Base-by-base conservation (phyloP, 1,140 invertebrate genomes). In the Lasaia peninsularis region DNA sequence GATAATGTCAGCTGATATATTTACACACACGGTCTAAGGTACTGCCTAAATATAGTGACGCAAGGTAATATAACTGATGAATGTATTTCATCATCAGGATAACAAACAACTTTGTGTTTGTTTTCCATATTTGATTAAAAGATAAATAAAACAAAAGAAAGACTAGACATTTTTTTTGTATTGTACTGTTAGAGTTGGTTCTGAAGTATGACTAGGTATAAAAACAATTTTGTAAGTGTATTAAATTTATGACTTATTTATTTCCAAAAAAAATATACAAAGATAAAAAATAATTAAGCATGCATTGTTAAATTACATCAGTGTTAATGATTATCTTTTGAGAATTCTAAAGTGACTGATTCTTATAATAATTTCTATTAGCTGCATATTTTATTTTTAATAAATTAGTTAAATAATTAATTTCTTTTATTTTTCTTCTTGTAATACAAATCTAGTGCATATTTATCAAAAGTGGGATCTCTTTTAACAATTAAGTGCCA, bases 381-480 rank as follows among this genome's bases (percentile, higher is more conserved):
- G 20, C 40, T 48, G 48, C 34, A 54, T 34, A n/a, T 10, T 60
- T 31, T 51, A 49, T 12, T 37, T 18, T 31, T 44, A 60, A 53
- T 53, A 53, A 53, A 53, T 31, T 56, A 40, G 20, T 21, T 54
- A 2, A 1, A 49, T 28, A 35, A 44, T 63, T 67, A 71, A 52
- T 65, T 56, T 64, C 75, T 76, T 71, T 80, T 83, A 62, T 79
- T 84, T 75, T 86, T 88, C 12, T 75, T 81, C 40, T 60, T 67
- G 58, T 89, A 93, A 73, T 92, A 92, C 49, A 82, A 49, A 76
- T 92, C 85, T 52, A 92, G 69, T 33, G 90, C 89, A 71, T 94
- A 94, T 65, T 93, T 94, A 80, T 95, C 93, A 74, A 92, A 96
- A 21, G 90, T 77, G 10, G 94, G 94, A 89, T 94, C 89, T 63